Percentiles rank a stretch among this genome's conserved stretches.
Conservation (phyloP, 2,113 vertebrate genomes). For the Pelmatolapia mariae region DNA sequence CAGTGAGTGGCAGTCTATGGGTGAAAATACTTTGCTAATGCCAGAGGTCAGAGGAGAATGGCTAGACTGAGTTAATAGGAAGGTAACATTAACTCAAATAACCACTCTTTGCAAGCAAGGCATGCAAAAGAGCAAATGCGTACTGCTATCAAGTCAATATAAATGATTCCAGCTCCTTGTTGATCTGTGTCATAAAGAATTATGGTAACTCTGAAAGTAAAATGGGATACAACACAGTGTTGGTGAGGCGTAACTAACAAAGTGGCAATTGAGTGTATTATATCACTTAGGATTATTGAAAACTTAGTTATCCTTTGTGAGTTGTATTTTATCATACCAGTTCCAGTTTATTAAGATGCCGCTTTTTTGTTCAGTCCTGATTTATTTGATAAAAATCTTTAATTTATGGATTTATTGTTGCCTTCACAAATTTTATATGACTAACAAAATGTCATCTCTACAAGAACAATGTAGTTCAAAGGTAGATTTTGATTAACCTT, state of each 20-base stretch:
- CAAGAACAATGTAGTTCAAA: background rate
- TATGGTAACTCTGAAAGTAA: background rate
- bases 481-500: background rate
- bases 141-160: background rate
- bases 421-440: background rate
- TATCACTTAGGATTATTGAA: background rate
- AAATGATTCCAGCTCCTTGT: background rate
- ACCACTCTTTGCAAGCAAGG: background rate
- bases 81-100: background rate
- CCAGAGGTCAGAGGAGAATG: background rate
- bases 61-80: background rate
- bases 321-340: background rate
- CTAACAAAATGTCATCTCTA: background rate
- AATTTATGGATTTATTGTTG: background rate
- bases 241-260: background rate
- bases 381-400: background rate
- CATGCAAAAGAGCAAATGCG: background rate
- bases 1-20: background rate
- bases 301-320: background rate
- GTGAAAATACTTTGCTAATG: background rate
- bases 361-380: background rate
- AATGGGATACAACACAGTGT: background rate
- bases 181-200: background rate
- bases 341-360: background rate
- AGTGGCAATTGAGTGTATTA: background rate